A percentile compares a stretch with the other conserved stretches of the same genome.
Conservation (phyloP, 1,140 invertebrate genomes). For the Pogonus chalceus region DNA sequence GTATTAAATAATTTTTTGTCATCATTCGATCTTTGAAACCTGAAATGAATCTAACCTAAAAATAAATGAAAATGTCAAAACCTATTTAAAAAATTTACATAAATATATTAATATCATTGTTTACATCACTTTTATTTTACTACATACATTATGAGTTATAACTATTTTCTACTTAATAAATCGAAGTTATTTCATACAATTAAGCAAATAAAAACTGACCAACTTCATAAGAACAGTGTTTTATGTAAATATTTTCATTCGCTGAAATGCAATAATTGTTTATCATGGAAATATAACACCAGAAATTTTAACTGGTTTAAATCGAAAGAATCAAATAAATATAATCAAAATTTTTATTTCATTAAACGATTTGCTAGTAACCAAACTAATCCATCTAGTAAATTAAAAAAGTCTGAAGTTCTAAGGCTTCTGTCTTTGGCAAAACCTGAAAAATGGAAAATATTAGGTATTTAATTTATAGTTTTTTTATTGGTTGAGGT, state of each 20-base stretch:
- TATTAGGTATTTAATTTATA: slow-evolving; percentile 39
- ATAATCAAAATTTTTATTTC: no score
- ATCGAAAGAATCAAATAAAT: no score
- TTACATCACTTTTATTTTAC: background rate
- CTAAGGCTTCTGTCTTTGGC: slow-evolving; percentile 52
- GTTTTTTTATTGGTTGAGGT: slow-evolving; percentile 9
- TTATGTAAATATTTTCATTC: background rate
- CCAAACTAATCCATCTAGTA: no score
- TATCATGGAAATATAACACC: background rate
- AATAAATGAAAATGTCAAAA: background rate
- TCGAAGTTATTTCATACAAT: background rate
- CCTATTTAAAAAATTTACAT: background rate
- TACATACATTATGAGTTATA: background rate
- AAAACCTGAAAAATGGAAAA: slow-evolving; percentile 60
- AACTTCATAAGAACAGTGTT: background rate
- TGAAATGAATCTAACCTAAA: background rate
- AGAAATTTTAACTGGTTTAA: no score
- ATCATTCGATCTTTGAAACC: no score
- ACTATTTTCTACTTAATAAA: background rate
- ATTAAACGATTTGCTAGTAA: no score
- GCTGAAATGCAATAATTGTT: background rate
- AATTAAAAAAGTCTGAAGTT: slow-evolving; percentile 46
- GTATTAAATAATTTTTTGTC: no score
- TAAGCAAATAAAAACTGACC: background rate
- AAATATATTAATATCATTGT: background rate